These are phyloP conservation scores for Spisula subtruncata DNA, from an alignment of 2,888 invertebrate genomes.

Conservation along the genomic window DNA sequence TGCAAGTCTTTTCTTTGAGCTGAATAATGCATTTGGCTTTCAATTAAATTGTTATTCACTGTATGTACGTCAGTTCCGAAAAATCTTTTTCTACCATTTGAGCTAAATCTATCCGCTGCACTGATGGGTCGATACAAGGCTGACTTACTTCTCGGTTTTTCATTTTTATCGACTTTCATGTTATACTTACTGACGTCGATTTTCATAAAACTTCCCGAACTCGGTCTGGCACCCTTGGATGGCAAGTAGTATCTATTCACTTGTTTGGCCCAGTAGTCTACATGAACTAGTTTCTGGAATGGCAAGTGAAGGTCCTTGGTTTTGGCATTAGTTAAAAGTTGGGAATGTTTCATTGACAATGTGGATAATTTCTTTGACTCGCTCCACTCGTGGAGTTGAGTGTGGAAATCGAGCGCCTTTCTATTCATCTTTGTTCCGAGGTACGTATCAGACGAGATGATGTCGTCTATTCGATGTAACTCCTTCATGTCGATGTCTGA, in stretches of 20 bases:
- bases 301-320: conserved; percentile 71
- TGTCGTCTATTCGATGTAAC: conserved; percentile 22
- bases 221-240: conserved; percentile 44
- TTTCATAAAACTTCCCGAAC: conserved; percentile 67
- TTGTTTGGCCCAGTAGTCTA: conserved; percentile 76
- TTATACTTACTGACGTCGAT: conserved; percentile 69
- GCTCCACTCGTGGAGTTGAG: conserved; percentile 80
- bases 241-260: conserved; percentile 70
- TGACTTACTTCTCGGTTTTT: conserved; percentile 56
- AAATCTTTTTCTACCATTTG: conserved; percentile 56
- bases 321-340: conserved; percentile 56
- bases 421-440: conserved; percentile 77
- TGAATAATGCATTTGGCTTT: conserved; percentile 74
- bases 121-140: conserved; percentile 62
- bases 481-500: conserved; percentile 66
- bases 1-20: conserved; percentile 70
- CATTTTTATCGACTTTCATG: conserved; percentile 62
- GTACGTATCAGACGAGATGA: conserved; percentile 60
- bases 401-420: conserved; percentile 78
- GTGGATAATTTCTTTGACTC: conserved; percentile 75
- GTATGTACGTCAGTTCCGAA: conserved; percentile 72
- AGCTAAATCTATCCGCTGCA: conserved; percentile 42
- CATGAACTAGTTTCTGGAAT: conserved; percentile 77
- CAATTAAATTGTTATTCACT: conserved; percentile 71
- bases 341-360: conserved; percentile 58